Percentiles rank a stretch among this genome's conserved stretches.
Conservation (phyloP, 2,797 vertebrate genomes). For the Lepilemur ruficaudatus region DNA sequence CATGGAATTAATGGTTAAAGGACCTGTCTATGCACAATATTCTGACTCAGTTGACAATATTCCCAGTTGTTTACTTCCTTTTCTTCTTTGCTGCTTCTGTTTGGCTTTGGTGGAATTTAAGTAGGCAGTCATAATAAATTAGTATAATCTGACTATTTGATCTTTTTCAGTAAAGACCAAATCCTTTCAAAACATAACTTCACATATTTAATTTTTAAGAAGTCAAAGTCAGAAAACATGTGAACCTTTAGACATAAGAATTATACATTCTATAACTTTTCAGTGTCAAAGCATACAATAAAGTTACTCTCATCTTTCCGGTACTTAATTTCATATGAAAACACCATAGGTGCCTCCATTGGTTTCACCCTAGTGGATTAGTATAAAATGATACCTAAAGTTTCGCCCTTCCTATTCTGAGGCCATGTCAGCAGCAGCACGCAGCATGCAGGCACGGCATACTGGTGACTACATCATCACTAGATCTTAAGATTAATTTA, state of each 20-base stretch:
- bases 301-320: neutral
- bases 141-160: conserved; percentile 59
- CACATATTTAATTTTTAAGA: conserved; percentile 49
- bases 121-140: conserved; percentile 49
- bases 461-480: neutral
- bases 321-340: neutral
- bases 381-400: fast-evolving
- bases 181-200: conserved; percentile 58
- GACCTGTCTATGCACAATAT: conserved; percentile 24
- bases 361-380: neutral
- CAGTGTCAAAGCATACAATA: neutral
- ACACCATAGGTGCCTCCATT: neutral
- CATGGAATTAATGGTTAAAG: conserved; percentile 77
- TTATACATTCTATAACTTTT: neutral
- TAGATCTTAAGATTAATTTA: neutral
- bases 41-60: conserved; percentile 21
- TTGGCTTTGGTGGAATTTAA: conserved; percentile 38
- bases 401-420: neutral
- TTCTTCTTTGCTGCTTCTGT: neutral
- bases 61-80: conserved; percentile 47
- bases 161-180: conserved; percentile 34
- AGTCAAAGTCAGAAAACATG: conserved; percentile 4
- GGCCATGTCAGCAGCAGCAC: fast-evolving
- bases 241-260: neutral
- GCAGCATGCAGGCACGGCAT: neutral